Evolutionary conservation across 2,113 vertebrate species (phyloP).

Genomic region (Tauraco erythrolophus): DNA sequence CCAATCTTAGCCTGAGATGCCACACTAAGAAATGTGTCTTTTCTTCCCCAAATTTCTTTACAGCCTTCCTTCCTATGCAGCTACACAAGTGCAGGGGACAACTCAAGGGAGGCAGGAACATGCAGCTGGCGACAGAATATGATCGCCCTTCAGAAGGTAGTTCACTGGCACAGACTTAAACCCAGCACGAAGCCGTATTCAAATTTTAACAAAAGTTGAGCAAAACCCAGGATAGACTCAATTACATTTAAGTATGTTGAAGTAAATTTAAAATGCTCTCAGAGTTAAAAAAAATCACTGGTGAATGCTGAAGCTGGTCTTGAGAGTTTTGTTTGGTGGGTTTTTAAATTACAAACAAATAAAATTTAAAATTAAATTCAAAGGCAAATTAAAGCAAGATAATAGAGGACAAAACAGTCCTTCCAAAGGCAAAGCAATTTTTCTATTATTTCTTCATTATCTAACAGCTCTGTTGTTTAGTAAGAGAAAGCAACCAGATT

Average conservation of each 20-base stretch:
- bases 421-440: not conserved
- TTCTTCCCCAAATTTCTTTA: not conserved
- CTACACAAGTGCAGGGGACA: not conserved
- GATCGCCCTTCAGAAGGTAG: not conserved
- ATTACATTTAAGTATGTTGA: not conserved
- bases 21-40: not conserved
- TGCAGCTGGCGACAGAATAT: not conserved
- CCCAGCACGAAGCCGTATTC: not conserved
- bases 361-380: not conserved
- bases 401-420: not conserved
- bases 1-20: not conserved
- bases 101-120: not conserved
- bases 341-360: not conserved
- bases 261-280: not conserved
- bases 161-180: not conserved
- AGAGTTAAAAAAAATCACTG: not conserved
- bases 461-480: not conserved
- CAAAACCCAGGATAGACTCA: not conserved
- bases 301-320: not conserved
- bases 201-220: not conserved
- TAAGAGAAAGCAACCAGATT: not conserved
- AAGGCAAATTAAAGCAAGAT: not conserved
- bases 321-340: not conserved
- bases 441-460: not conserved
- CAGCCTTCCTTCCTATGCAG: not conserved